Evolutionary conservation across 2,888 invertebrate species (phyloP).

Genomic region (Cataglyphis cursor): DNA sequence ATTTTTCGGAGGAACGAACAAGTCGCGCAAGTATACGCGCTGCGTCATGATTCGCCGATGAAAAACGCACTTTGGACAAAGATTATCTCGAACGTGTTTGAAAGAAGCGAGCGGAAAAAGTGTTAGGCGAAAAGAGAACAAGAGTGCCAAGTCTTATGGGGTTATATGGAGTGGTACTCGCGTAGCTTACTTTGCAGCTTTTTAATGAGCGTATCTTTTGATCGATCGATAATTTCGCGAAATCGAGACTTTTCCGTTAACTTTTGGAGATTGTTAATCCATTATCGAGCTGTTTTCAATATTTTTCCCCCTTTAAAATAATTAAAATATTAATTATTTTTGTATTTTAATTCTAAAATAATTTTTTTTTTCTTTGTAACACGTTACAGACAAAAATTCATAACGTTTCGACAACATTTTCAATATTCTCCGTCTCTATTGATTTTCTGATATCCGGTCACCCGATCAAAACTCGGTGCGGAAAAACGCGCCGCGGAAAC

Average conservation of each 20-base stretch:
- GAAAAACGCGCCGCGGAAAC: constrained; percentile 28
- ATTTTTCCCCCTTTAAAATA: not conserved
- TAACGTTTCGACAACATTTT: not conserved
- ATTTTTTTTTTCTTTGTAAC: not conserved
- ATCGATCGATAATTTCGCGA: constrained; percentile 23
- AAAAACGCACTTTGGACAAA: constrained; percentile 44
- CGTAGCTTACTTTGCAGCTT: constrained; percentile 54
- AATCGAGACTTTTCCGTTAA: not conserved
- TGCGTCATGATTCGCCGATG: constrained; percentile 36
- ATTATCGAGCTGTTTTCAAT: not conserved
- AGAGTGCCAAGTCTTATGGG: constrained; percentile 44
- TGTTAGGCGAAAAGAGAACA: constrained; percentile 14
- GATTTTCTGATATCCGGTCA: constrained; percentile 9
- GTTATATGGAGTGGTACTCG: constrained; percentile 11
- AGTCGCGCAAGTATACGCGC: not conserved
- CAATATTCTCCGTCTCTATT: not conserved
- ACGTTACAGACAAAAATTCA: too few relatives aligned
- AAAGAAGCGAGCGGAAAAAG: constrained; percentile 23
- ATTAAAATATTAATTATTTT: not conserved
- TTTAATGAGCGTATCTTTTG: constrained; percentile 24
- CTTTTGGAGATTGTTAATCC: not conserved
- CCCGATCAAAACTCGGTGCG: constrained; percentile 12
- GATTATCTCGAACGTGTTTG: constrained; percentile 38
- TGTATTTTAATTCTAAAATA: not conserved
- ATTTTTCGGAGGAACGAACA: constrained; percentile 21